Evolutionary conservation across 2,797 vertebrate genomes (phyloP), one percentile per base, ranked within the genome.

Genomic region (Microhierax caerulescens): DNA sequence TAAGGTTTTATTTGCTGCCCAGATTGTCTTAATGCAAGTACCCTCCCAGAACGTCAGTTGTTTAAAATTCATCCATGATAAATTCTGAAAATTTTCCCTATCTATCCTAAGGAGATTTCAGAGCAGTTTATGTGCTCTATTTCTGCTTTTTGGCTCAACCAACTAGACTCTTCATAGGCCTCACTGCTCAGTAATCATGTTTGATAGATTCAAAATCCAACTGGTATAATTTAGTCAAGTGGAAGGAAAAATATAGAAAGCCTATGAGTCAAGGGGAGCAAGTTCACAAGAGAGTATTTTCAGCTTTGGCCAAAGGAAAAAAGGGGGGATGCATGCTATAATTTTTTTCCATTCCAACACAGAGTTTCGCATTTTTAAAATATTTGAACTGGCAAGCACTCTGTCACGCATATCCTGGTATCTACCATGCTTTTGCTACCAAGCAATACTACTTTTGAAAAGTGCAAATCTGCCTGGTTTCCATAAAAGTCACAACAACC

Each of bases 141-240:
- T 32, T 82, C 57, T 92, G 50, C 4, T 73, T 86, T 81, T 41
- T 81, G 45, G 68, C 68, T 60, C 75, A 63, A 67, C 50, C 14
- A 27, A 18, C 54, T 70, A 57, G 14, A 43, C 13, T 80, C 47
- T 95, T 83, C 70, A 54, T 6, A 95, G 90, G 67, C 65, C 54
- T 92, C 82, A 65, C 13, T 43, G 69, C 22, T 95, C 24, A 61
- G 43, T 61, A 74, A 74, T 73, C 34, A 32, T 7, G 27, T 47
- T 60, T 68, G 39, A 90, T 32, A 84, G 72, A 93, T 94, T 95
- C 61, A 72, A 97, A 94, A 92, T 75, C 25, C 63, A 96, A 47
- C 25, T 74, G 45, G 76, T 45, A 92, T 57, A 53, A 90, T 85
- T 89, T 92, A 92, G 65, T 57, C 77, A 93, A 78, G 63, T 80